Evolutionary conservation across 2,888 invertebrate genomes (phyloP).

Genomic region (Sinotaia quadrata): DNA sequence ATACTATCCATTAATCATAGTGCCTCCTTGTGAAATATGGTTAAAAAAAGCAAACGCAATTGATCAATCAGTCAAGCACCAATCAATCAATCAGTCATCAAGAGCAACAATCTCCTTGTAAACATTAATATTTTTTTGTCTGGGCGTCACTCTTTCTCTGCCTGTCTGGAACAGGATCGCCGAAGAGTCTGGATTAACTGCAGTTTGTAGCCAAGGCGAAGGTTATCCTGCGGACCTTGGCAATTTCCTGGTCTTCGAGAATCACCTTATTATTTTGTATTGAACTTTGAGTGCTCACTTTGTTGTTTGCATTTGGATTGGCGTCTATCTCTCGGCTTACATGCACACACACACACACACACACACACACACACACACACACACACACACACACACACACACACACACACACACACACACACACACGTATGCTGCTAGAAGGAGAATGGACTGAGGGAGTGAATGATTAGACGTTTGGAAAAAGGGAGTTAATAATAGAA

Average conservation of each 20-base stretch:
- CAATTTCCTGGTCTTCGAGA: slow-evolving; percentile 5
- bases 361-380: not conserved
- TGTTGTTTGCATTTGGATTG: not conserved
- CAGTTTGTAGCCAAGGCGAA: not conserved
- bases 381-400: not conserved
- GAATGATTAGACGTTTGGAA: not conserved
- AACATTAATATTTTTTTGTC: no score
- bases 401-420: not conserved
- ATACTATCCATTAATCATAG: no score
- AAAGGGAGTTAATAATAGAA: no score
- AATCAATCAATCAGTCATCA: no score
- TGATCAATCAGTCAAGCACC: no score
- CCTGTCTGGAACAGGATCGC: not conserved
- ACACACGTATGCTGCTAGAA: not conserved
- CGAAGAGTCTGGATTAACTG: not conserved
- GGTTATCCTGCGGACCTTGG: not conserved
- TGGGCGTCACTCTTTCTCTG: no score
- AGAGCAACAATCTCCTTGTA: no score
- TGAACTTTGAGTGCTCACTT: not conserved
- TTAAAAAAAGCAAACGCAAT: no score
- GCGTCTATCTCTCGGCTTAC: not conserved
- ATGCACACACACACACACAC: not conserved
- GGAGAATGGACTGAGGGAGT: not conserved
- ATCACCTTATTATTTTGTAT: slow-evolving; percentile 4
- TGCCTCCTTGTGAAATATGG: no score